These are phyloP conservation scores for Lepisosteus oculatus DNA, from an alignment of 2,113 vertebrate genomes.

Conservation along the genomic window DNA sequence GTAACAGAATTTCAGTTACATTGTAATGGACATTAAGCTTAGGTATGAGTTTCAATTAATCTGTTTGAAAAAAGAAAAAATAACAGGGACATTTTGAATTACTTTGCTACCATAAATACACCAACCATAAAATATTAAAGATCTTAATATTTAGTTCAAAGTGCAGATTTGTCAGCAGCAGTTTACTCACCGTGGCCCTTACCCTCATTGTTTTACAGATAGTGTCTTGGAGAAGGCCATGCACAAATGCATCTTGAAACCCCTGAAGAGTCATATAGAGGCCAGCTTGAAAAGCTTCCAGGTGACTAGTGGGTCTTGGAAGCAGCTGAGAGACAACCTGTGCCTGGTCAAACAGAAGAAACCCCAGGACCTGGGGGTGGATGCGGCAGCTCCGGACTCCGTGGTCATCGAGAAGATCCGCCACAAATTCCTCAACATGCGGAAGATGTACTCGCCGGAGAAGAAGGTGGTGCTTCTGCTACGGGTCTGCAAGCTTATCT, in stretches of 20 bases:
- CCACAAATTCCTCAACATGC: slow-evolving; percentile 88
- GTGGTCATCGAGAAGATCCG: slow-evolving; percentile 89
- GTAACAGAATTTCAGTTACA: too few species aligned
- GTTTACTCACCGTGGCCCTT: not conserved
- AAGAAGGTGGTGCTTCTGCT: slow-evolving; percentile 91
- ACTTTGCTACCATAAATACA: too few species aligned
- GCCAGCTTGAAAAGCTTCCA: slow-evolving; percentile 81
- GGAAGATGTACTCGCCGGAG: slow-evolving; percentile 93
- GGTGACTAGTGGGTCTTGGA: slow-evolving; percentile 77
- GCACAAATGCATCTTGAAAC: slow-evolving; percentile 94
- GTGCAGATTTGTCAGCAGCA: not conserved
- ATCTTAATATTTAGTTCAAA: not conserved
- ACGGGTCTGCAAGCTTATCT: slow-evolving; percentile 91
- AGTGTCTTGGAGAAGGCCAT: slow-evolving; percentile 90
- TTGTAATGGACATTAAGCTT: too few species aligned
- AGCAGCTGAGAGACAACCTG: slow-evolving; percentile 87
- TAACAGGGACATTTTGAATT: too few species aligned
- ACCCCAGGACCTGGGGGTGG: slow-evolving; percentile 88
- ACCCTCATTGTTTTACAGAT: slow-evolving; percentile 64
- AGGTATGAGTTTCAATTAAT: too few species aligned
- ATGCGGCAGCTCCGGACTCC: slow-evolving; percentile 80
- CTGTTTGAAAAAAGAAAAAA: too few species aligned
- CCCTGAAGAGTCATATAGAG: slow-evolving; percentile 80
- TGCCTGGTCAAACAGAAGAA: slow-evolving; percentile 79
- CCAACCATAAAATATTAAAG: too few species aligned